Evolutionary conservation across 1,140 invertebrate species (phyloP), one percentile per base, ranked within the genome.

Genomic region (Megalonaias nervosa): DNA sequence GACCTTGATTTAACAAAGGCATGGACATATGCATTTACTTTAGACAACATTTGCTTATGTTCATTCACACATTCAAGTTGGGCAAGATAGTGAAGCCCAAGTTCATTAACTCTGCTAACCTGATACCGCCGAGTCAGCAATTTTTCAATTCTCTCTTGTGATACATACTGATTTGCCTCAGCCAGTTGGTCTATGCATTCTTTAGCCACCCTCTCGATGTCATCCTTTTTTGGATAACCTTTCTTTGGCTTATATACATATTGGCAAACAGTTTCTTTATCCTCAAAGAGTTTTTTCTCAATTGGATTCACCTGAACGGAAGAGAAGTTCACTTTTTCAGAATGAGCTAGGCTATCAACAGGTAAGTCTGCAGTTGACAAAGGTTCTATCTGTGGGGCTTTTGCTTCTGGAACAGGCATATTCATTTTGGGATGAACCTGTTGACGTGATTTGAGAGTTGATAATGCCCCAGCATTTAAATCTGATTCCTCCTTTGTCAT

Each of bases 11-110:
- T 82, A 14, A 87, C 74, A 81, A 88, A 90, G 0, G 83, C 86
- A 26, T 88, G 83, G 60, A 89, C 82, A 65, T 86, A 88, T 13
- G 84, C 82, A 82, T 89, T 89, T 31, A 89, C 83, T 73, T 88
- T 89, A 16, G 76, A 74, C 16, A 84, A 68, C 17, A 81, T 56
- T 15, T 85, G 72, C 21, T 79, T 75, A 31, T 84, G 83, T 60
- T 88, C 84, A 72, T 81, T 78, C 14, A 86, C 81, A 70, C 75
- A 81, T 23, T 67, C 48, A 21, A 88, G 72, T 19, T 83, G 79
- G 14, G 82, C 77, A 19, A 84, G 23, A 80, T 74, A 72, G 9
- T 77, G 67, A 38, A 82, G 17, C 2, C 80, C 77, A 21, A 85
- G 66, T 13, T 83, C 71, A 21, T 58, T 61, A 11, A 87, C 21